Percentiles rank a stretch among this genome's conserved stretches.
These are phyloP conservation scores for Triplophysa rosa DNA, from an alignment of 2,113 vertebrate genomes.

Conservation along the genomic window DNA sequence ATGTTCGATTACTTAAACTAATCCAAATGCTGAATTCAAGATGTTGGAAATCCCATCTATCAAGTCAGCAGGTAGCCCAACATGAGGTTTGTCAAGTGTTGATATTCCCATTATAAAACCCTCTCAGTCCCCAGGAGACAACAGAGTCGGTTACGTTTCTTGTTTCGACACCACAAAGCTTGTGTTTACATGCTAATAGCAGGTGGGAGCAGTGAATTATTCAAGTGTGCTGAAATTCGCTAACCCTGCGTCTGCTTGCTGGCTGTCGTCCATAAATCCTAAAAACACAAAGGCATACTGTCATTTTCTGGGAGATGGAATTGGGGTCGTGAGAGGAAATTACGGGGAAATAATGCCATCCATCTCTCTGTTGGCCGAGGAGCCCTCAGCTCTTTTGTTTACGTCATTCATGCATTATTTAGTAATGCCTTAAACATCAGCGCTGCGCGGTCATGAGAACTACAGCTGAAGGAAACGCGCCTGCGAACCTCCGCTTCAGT, in stretches of 20 bases:
- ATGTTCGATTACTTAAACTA: neutral
- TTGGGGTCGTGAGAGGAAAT: conserved; percentile 52
- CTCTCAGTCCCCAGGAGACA: neutral
- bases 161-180: conserved; percentile 19
- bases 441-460: conserved; percentile 39
- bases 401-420: conserved; percentile 56
- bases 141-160: conserved; percentile 35
- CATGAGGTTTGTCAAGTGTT: conserved; percentile 22
- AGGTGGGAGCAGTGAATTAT: conserved; percentile 27
- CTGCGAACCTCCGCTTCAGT: neutral
- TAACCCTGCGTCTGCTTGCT: neutral
- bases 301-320: conserved; percentile 42
- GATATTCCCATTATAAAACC: neutral
- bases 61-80: conserved; percentile 5
- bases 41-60: neutral
- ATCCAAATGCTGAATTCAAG: neutral
- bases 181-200: conserved; percentile 35
- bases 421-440: conserved; percentile 50
- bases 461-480: conserved; percentile 11
- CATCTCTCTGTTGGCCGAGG: conserved; percentile 40
- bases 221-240: conserved; percentile 20
- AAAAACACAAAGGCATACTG: conserved; percentile 25
- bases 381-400: conserved; percentile 53
- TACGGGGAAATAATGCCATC: conserved; percentile 53
- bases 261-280: conserved; percentile 46